Base-by-base conservation (phyloP, 2,888 invertebrate species). In the Ctena decussata region DNA sequence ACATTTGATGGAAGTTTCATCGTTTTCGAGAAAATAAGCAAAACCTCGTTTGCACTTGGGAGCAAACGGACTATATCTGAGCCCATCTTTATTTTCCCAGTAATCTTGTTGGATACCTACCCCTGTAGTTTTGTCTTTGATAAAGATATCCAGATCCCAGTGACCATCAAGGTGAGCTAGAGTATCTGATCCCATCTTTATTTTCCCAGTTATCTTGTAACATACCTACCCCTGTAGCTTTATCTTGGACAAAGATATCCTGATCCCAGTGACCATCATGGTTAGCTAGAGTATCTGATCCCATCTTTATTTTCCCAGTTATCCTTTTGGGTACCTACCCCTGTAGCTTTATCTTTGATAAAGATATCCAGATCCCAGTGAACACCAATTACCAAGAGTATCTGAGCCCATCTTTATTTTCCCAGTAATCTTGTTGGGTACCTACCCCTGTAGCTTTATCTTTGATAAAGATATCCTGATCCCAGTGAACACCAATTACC, bases 221-320 rank as follows among this genome's bases (percentile, higher is more conserved):
- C 98, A 21, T 3, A 80, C 97, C 96, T 95, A 97, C 97, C 94
- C 97, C 46, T 46, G 46, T 46, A 46, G 97, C 97, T 92, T 97
- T 97, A 94, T 99, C 98, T 90, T 97, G 98, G 80, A 99, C 97
- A 85, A 97, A 97, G 57, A 98, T 98, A 92, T 97, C 97, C 70
- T 98, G 98, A 95, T 99, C 99, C 99, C 99, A 99, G 94, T 98
- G 98, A 0, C 99, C 99, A 5, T 97, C 98, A 3, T 99, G 96
- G 0, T 97, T 97, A 0, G 98, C 98, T n/a, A 99, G 95, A 0
- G 98, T 98, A 90, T 99, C 98, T 92, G 98, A 98, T 0, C 98
- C 98, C 73, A 98, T 96, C 93, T 98, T 98, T 77, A 99, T 97
- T 89, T 98, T 97, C 0, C 99, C 98, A 0, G 97, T 96, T 18